A percentile compares a stretch with the other conserved stretches of the same genome.
Evolutionary conservation across 2,888 invertebrate genomes (phyloP).

Genomic region (Cryptus armator): DNA sequence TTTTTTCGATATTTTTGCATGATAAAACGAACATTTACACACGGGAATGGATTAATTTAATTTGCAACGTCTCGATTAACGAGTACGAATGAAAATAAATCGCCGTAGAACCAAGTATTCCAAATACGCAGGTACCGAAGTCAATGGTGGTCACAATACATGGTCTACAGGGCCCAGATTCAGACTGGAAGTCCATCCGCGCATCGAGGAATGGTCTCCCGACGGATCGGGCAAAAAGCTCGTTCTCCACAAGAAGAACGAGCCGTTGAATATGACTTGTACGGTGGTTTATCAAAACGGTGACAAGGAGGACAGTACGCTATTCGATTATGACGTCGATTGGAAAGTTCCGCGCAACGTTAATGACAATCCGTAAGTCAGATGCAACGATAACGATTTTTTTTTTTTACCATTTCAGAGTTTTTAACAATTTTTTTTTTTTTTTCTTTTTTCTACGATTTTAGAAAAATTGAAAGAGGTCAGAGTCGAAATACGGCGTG

Average conservation of each 20-base stretch:
- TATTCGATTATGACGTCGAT: constrained; percentile 69
- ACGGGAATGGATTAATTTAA: neutral
- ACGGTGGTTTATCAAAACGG: constrained; percentile 71
- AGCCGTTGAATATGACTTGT: constrained; percentile 79
- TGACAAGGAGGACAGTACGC: constrained; percentile 64
- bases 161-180: constrained; percentile 60
- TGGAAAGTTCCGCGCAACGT: constrained; percentile 70
- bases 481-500: constrained; percentile 71
- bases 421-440: neutral
- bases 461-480: constrained; percentile 69
- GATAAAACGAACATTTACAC: neutral
- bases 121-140: constrained; percentile 63
- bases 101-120: constrained; percentile 58
- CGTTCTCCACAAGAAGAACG: constrained; percentile 74
- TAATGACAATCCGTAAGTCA: constrained; percentile 69
- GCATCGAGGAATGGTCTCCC: constrained; percentile 65
- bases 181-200: constrained; percentile 72
- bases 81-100: constrained; percentile 18
- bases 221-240: constrained; percentile 69
- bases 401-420: neutral
- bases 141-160: constrained; percentile 63
- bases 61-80: neutral
- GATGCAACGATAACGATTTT: neutral
- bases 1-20: neutral
- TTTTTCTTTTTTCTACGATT: too few relatives aligned